A percentile compares a stretch with the other conserved stretches of the same genome.
phyloP scores from a whole-genome alignment of 2,113 vertebrate genomes.

The Xerus inauris region DNA sequence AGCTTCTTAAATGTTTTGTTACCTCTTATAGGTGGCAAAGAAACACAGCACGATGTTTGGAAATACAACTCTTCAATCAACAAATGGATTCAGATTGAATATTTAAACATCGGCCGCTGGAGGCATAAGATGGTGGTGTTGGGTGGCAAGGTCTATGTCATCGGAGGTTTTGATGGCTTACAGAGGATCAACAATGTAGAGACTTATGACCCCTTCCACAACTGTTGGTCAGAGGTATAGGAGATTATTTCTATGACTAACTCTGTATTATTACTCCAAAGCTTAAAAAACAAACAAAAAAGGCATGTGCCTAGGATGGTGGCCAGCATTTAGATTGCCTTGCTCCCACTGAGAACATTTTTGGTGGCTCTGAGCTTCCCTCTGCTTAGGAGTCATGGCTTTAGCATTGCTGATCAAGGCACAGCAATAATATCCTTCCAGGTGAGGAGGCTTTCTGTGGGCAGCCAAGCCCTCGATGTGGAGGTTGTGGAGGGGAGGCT shows the following conservation, averaged over 20 bases:
- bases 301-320: background rate
- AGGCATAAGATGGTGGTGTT: slow-evolving; percentile 98
- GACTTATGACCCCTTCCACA: slow-evolving; percentile 96
- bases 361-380: background rate
- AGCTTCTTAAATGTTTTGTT: background rate
- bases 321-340: background rate
- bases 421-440: background rate
- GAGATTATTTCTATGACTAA: background rate
- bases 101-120: slow-evolving; percentile 93
- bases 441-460: background rate
- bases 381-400: background rate
- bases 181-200: slow-evolving; percentile 95
- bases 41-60: slow-evolving; percentile 97
- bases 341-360: background rate
- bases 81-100: slow-evolving; percentile 98
- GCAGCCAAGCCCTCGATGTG: background rate
- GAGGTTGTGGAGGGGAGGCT: background rate
- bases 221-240: slow-evolving; percentile 95
- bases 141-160: slow-evolving; percentile 93
- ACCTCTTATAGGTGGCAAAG: slow-evolving; percentile 93
- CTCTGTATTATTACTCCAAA: background rate
- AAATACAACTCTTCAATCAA: slow-evolving; percentile 98
- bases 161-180: slow-evolving; percentile 95
- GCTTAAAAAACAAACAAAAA: background rate
- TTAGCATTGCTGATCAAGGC: background rate